phyloP scores from a whole-genome alignment of 2,797 vertebrate species.

The Rhinoraja longicauda region DNA sequence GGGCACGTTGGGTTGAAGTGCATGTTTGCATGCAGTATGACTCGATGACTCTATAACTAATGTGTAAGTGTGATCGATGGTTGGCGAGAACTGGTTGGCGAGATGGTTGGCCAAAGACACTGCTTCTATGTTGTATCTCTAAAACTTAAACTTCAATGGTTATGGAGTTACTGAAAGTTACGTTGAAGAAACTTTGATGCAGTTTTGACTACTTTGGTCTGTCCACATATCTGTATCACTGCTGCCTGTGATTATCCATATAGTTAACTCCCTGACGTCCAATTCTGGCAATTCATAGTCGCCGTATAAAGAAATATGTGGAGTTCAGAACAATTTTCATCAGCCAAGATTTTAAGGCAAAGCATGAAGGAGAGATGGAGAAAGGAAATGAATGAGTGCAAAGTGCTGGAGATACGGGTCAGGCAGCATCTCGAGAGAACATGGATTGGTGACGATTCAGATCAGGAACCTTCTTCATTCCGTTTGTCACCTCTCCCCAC shows the following conservation, averaged over 20 bases:
- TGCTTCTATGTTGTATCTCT: no score
- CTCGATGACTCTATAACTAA: no score
- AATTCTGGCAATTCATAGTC: neutral
- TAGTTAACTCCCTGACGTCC: neutral
- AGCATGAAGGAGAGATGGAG: neutral
- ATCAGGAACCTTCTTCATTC: no score
- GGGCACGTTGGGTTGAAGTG: no score
- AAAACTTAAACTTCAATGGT: neutral
- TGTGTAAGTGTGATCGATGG: no score
- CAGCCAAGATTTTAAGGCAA: neutral
- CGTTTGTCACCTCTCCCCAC: no score
- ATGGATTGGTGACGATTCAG: no score
- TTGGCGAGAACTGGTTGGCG: no score
- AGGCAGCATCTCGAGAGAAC: no score
- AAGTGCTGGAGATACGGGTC: no score
- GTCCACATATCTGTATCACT: neutral
- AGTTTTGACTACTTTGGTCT: neutral
- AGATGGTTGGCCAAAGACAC: no score
- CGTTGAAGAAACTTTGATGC: constrained; percentile 9
- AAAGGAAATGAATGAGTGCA: neutral
- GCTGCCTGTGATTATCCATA: neutral
- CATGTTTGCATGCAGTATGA: no score
- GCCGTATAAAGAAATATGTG: neutral
- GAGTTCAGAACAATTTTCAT: neutral
- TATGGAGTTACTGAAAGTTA: neutral